Evolutionary conservation across 2,888 invertebrate species (phyloP).

Genomic region (Nomada flava): DNA sequence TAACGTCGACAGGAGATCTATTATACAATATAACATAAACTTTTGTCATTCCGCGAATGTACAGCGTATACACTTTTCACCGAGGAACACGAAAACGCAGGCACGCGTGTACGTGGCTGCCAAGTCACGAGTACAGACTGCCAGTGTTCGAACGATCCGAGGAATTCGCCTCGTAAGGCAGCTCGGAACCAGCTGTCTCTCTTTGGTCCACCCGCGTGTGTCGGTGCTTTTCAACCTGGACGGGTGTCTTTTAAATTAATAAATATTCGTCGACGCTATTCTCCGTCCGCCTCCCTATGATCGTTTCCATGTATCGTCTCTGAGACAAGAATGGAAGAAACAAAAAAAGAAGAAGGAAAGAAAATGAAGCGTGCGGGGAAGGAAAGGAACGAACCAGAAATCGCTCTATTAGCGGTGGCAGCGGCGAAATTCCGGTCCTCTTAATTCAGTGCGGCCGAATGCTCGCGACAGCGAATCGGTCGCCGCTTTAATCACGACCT

Average conservation of each 20-base stretch:
- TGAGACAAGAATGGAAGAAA: neutral
- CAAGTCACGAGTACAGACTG: constrained; percentile 69
- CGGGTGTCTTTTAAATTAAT: constrained; percentile 70
- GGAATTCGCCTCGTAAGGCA: constrained; percentile 80
- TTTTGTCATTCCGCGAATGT: too few relatives aligned
- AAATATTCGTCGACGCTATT: constrained; percentile 63
- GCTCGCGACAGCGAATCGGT: constrained; percentile 44
- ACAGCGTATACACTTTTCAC: too few relatives aligned
- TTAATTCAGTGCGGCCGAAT: constrained; percentile 53
- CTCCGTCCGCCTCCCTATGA: constrained; percentile 21
- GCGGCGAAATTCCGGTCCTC: constrained; percentile 56
- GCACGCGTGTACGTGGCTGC: constrained; percentile 58
- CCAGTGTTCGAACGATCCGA: constrained; percentile 72
- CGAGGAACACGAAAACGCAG: constrained; percentile 15
- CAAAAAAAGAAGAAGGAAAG: neutral
- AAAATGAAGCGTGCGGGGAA: neutral
- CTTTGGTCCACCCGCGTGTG: constrained; percentile 53
- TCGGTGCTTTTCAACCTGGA: constrained; percentile 59
- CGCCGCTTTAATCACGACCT: constrained; percentile 61
- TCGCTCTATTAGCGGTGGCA: constrained; percentile 65
- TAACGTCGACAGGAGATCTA: too few relatives aligned
- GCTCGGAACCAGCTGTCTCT: constrained; percentile 63
- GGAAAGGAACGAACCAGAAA: constrained; percentile 56
- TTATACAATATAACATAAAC: too few relatives aligned
- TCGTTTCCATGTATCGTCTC: constrained; percentile 46